These are phyloP conservation scores for Neodiprion fabricii DNA, from an alignment of 1,140 invertebrate species.

Conservation along the genomic window DNA sequence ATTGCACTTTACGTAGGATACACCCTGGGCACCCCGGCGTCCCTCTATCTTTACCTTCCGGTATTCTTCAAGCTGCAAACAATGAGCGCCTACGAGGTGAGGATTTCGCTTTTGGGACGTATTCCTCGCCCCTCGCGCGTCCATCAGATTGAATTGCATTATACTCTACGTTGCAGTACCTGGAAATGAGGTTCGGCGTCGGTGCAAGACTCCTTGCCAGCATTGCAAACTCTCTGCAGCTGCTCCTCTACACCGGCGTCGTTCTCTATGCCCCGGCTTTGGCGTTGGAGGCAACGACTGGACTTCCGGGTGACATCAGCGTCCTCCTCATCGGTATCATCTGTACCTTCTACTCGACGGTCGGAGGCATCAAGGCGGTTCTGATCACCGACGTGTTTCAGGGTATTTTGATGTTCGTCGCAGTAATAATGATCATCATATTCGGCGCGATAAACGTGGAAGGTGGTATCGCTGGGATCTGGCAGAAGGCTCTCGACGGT, in stretches of 20 bases:
- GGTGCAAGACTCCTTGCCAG: constrained; percentile 71
- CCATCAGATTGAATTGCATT: neutral
- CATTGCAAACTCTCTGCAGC: constrained; percentile 76
- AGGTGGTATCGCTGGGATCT: constrained; percentile 70
- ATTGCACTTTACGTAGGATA: constrained; percentile 81
- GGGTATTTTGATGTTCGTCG: constrained; percentile 74
- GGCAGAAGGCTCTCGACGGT: constrained; percentile 66
- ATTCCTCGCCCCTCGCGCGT: too few relatives aligned
- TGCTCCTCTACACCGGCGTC: constrained; percentile 88
- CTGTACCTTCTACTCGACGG: constrained; percentile 81
- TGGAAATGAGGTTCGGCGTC: constrained; percentile 78
- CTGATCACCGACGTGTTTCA: constrained; percentile 82
- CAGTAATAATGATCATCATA: constrained; percentile 76
- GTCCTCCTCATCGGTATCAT: constrained; percentile 79
- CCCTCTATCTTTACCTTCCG: constrained; percentile 79
- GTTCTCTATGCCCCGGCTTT: constrained; percentile 88
- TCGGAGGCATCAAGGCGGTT: constrained; percentile 86
- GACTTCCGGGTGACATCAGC: constrained; percentile 70
- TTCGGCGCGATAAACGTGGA: constrained; percentile 66
- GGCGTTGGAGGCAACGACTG: constrained; percentile 82
- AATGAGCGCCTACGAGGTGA: constrained; percentile 83
- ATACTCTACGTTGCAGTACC: constrained; percentile 62
- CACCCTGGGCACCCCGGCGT: constrained; percentile 77
- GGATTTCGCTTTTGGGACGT: neutral
- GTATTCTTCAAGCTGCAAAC: constrained; percentile 83